Evolutionary conservation across 2,113 vertebrate species (phyloP).

Genomic region (Labrus mixtus): DNA sequence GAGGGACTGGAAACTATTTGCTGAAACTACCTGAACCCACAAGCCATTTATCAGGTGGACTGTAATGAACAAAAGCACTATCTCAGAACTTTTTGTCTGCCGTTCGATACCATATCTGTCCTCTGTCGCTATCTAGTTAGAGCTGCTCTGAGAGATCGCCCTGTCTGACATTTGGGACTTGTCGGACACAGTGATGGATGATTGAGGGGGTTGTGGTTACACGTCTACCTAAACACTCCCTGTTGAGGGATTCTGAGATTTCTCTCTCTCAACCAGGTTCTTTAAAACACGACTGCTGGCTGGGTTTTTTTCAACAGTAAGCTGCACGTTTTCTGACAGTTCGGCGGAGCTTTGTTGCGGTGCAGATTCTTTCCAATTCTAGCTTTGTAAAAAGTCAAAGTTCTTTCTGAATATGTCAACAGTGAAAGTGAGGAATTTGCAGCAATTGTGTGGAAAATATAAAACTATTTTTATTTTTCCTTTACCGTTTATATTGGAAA

Average conservation of each 20-base stretch:
- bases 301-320: conserved; percentile 8
- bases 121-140: conserved; percentile 70
- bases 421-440: not conserved
- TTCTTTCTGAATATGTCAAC: not conserved
- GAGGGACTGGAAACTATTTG: conserved; percentile 49
- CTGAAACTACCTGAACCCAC: conserved; percentile 56
- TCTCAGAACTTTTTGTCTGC: conserved; percentile 63
- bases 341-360: not conserved
- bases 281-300: not conserved
- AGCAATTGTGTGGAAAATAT: not conserved
- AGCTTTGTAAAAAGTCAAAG: not conserved
- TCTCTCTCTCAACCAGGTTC: conserved; percentile 17
- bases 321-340: not conserved
- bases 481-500: not conserved
- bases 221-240: conserved; percentile 41
- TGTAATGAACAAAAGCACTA: conserved; percentile 81
- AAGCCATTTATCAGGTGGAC: conserved; percentile 76
- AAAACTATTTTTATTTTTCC: not conserved
- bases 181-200: conserved; percentile 76
- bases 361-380: not conserved
- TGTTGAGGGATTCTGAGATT: conserved; percentile 26
- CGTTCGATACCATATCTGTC: conserved; percentile 76
- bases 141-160: conserved; percentile 73
- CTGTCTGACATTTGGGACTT: conserved; percentile 73
- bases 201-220: conserved; percentile 58